phyloP scores from a whole-genome alignment of 1,140 invertebrate genomes.

The Pinna nobilis region DNA sequence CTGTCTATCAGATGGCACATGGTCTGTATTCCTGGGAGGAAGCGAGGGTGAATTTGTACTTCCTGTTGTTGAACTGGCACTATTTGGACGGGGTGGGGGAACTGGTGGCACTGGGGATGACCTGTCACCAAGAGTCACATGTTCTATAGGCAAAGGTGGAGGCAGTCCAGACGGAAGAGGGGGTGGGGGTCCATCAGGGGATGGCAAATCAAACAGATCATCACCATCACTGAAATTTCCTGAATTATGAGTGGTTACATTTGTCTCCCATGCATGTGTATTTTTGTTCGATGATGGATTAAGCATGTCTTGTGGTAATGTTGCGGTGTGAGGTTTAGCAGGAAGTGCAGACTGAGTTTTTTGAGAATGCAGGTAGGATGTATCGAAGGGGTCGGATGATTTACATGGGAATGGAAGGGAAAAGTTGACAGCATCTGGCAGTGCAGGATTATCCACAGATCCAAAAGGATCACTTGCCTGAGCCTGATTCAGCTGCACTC shows the following conservation, averaged over 20 bases:
- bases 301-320: too few species aligned
- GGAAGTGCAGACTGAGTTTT: background rate
- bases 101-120: conserved; percentile 28
- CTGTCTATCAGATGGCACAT: conserved; percentile 16
- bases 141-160: conserved; percentile 33
- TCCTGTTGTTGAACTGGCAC: background rate
- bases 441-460: conserved; percentile 20
- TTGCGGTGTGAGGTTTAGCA: background rate
- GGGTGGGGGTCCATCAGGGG: conserved; percentile 64
- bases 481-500: background rate
- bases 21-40: conserved; percentile 21
- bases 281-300: background rate
- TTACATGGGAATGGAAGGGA: conserved; percentile 14
- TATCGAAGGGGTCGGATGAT: conserved; percentile 56
- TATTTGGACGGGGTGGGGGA: conserved; percentile 49
- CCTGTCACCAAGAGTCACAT: conserved; percentile 1
- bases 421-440: conserved; percentile 28
- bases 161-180: conserved; percentile 45
- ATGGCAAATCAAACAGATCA: conserved; percentile 60
- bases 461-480: conserved; percentile 59
- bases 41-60: background rate
- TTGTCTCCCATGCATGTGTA: background rate
- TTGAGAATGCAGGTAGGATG: conserved; percentile 37
- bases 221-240: conserved; percentile 5
- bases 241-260: conserved; percentile 8